These are phyloP conservation scores for Rhabdomys pumilio DNA, from an alignment of 2,797 vertebrate species.

Conservation along the genomic window DNA sequence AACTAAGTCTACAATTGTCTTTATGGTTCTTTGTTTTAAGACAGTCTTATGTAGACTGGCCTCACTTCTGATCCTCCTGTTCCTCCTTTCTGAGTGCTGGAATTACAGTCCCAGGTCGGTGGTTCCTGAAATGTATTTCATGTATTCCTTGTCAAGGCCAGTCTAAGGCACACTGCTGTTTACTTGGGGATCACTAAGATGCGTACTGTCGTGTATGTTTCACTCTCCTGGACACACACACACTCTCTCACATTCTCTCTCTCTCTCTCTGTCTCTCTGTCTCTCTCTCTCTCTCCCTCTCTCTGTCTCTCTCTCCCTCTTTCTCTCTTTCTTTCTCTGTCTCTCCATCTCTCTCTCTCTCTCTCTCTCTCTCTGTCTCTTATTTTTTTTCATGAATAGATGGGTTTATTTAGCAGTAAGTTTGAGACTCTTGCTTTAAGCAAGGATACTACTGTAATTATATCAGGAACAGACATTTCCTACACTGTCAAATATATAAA, in stretches of 20 bases:
- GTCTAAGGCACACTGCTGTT: background rate
- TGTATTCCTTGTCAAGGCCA: background rate
- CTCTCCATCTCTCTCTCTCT: too few relatives aligned
- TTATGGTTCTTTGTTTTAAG: background rate
- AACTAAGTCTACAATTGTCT: background rate
- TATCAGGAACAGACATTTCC: conserved; percentile 84
- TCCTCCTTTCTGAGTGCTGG: background rate
- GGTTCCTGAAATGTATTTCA: background rate
- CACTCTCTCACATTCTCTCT: too few relatives aligned
- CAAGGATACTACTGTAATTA: conserved; percentile 87
- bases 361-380: too few relatives aligned
- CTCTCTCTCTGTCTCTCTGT: too few relatives aligned
- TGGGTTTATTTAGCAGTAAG: conserved; percentile 83
- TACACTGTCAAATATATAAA: conserved; percentile 91
- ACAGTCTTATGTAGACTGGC: background rate
- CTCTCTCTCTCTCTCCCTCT: too few relatives aligned
- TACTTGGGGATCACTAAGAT: background rate
- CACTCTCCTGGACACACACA: background rate
- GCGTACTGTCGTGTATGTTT: background rate
- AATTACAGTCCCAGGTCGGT: background rate
- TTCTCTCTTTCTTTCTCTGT: too few relatives aligned
- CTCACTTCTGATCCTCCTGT: background rate
- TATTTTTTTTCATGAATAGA: conserved; percentile 35
- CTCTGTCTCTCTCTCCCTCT: too few relatives aligned
- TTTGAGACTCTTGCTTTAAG: conserved; percentile 83